Evolutionary conservation across 2,888 invertebrate genomes (phyloP).

Genomic region (Hofmannophila pseudospretella): DNA sequence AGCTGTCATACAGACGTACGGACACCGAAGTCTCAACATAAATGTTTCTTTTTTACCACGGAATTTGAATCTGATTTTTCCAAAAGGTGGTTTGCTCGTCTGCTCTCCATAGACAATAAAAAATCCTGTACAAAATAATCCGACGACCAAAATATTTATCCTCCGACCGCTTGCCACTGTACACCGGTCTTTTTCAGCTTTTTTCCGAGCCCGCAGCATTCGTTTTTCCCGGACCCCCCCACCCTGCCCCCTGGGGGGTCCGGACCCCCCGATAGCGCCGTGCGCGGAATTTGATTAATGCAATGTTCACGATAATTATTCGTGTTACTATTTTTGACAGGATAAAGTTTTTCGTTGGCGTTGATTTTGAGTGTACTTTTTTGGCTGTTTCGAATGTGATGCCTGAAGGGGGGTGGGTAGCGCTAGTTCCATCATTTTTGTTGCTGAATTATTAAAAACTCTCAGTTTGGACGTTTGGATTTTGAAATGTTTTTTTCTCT

Average conservation of each 20-base stretch:
- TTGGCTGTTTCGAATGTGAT: neutral
- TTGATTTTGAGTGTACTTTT: slow-evolving; percentile 33
- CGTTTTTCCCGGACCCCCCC: slow-evolving; percentile 56
- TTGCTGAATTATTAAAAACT: too few relatives aligned
- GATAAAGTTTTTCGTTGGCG: slow-evolving; percentile 56
- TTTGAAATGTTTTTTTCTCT: too few relatives aligned
- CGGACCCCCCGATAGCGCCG: slow-evolving; percentile 60
- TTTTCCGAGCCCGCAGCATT: slow-evolving; percentile 71
- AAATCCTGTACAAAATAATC: too few relatives aligned
- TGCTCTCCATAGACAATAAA: too few relatives aligned
- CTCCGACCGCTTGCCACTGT: slow-evolving; percentile 27
- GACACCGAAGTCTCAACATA: too few relatives aligned
- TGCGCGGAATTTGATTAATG: slow-evolving; percentile 78
- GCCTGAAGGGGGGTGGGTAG: too few relatives aligned
- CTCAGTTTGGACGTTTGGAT: too few relatives aligned
- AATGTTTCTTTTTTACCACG: too few relatives aligned
- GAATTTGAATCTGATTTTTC: too few relatives aligned
- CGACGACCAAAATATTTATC: slow-evolving; percentile 20
- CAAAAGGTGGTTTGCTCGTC: too few relatives aligned
- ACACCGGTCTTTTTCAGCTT: slow-evolving; percentile 55
- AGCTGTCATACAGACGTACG: too few relatives aligned
- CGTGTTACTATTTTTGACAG: slow-evolving; percentile 75
- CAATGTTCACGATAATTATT: slow-evolving; percentile 77
- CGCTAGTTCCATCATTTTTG: too few relatives aligned
- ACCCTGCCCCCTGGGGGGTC: slow-evolving; percentile 20